phyloP scores from a whole-genome alignment of 2,113 vertebrate genomes.

The Ciconia stormi region DNA sequence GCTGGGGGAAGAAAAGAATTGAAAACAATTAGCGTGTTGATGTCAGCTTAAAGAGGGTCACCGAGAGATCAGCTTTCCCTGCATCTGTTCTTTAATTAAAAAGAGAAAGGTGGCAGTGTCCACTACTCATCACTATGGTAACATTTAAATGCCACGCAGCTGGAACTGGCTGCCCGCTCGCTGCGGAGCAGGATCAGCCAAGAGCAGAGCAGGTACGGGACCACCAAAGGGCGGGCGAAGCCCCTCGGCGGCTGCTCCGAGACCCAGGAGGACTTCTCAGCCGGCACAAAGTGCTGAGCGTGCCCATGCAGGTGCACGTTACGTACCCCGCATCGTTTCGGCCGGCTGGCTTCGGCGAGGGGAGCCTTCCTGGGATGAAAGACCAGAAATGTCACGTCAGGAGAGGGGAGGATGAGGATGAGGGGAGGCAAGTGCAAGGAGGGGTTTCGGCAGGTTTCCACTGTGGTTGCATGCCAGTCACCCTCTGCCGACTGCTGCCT shows the following conservation, averaged over 20 bases:
- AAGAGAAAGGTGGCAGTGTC: slow-evolving; percentile 70
- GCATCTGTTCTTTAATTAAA: slow-evolving; percentile 77
- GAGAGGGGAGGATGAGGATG: background rate
- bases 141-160: slow-evolving; percentile 63
- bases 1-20: slow-evolving; percentile 55
- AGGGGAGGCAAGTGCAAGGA: background rate
- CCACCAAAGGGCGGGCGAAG: background rate
- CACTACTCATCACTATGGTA: slow-evolving; percentile 74
- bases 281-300: rapidly evolving
- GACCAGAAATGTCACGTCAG: rapidly evolving
- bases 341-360: background rate
- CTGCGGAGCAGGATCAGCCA: background rate
- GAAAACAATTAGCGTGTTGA: slow-evolving; percentile 73
- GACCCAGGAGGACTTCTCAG: background rate
- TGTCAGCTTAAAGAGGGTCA: slow-evolving; percentile 75
- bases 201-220: background rate
- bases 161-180: slow-evolving; percentile 5
- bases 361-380: background rate
- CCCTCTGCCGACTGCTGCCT: slow-evolving; percentile 10
- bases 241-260: background rate
- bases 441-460: background rate
- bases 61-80: slow-evolving; percentile 69
- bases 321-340: rapidly evolving
- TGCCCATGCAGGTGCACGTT: rapidly evolving
- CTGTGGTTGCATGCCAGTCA: background rate